Evolutionary conservation across 2,113 vertebrate species (phyloP).

Genomic region (Gracilinanus agilis): DNA sequence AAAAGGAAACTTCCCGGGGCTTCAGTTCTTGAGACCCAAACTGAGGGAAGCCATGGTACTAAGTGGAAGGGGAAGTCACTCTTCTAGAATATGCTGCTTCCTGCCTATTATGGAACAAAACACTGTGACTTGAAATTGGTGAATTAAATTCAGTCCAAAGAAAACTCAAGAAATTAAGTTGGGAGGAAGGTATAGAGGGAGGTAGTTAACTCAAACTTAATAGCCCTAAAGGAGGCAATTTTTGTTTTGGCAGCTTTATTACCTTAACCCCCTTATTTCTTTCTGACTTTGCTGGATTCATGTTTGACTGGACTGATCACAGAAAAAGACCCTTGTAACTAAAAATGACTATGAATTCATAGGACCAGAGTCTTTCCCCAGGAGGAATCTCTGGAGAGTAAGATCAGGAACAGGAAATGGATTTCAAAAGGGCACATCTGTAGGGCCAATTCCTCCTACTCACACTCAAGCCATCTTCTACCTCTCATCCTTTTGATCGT

Average conservation of each 20-base stretch:
- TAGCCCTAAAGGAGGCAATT: conserved; percentile 5
- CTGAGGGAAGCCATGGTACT: background rate
- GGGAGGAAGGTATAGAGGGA: background rate
- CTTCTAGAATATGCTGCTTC: background rate
- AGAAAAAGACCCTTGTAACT: background rate
- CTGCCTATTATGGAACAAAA: background rate
- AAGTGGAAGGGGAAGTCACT: background rate
- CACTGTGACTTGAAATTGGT: background rate
- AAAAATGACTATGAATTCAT: conserved; percentile 43
- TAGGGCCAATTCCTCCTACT: conserved; percentile 25
- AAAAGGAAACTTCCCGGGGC: background rate
- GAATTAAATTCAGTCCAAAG: conserved; percentile 27
- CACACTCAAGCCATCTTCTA: conserved; percentile 26
- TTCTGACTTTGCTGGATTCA: conserved; percentile 46
- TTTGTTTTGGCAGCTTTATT: conserved; percentile 24
- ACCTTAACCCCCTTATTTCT: conserved; percentile 41
- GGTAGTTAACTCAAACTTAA: conserved; percentile 8
- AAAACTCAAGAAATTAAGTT: conserved; percentile 17
- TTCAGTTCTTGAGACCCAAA: conserved; percentile 1
- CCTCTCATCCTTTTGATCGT: conserved; percentile 33
- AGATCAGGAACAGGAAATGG: conserved; percentile 20
- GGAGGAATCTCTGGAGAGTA: conserved; percentile 44
- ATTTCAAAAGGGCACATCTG: conserved; percentile 63
- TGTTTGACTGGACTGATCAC: conserved; percentile 39
- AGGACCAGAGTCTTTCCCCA: conserved; percentile 45